Percentiles rank a stretch among this genome's conserved stretches.
Conservation (phyloP, 2,888 invertebrate genomes). For the Rambutsinella grinnellia region DNA sequence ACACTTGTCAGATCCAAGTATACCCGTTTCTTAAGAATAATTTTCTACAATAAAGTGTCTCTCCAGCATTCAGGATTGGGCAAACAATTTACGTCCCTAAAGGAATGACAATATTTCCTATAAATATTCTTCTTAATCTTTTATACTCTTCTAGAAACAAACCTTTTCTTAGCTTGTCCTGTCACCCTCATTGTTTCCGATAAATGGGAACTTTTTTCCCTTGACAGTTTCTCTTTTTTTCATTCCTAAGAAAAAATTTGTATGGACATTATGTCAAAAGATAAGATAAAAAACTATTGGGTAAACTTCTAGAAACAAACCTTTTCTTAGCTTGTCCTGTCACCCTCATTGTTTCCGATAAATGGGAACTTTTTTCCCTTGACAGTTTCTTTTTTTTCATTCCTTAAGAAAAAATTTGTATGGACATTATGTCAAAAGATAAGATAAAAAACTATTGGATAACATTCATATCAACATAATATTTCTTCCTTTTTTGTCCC, state of each 20-base stretch:
- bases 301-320: too few species aligned
- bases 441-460: constrained; percentile 21
- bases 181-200: constrained; percentile 41
- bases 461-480: constrained; percentile 9
- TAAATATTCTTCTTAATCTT: too few species aligned
- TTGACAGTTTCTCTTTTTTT: constrained; percentile 32
- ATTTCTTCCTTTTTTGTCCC: neutral
- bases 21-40: too few species aligned
- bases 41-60: too few species aligned
- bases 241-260: neutral
- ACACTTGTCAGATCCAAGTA: too few species aligned
- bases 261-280: constrained; percentile 1
- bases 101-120: too few species aligned
- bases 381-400: constrained; percentile 27
- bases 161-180: too few species aligned
- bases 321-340: too few species aligned
- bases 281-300: too few species aligned
- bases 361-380: constrained; percentile 19
- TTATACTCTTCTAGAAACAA: too few species aligned
- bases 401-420: constrained; percentile 14
- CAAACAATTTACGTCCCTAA: too few species aligned
- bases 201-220: constrained; percentile 20
- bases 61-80: too few species aligned
- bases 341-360: constrained; percentile 40
- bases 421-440: constrained; percentile 24